Evolutionary conservation across 2,113 vertebrate genomes (phyloP), one percentile per base, ranked within the genome.

Genomic region (Barbus barbus): DNA sequence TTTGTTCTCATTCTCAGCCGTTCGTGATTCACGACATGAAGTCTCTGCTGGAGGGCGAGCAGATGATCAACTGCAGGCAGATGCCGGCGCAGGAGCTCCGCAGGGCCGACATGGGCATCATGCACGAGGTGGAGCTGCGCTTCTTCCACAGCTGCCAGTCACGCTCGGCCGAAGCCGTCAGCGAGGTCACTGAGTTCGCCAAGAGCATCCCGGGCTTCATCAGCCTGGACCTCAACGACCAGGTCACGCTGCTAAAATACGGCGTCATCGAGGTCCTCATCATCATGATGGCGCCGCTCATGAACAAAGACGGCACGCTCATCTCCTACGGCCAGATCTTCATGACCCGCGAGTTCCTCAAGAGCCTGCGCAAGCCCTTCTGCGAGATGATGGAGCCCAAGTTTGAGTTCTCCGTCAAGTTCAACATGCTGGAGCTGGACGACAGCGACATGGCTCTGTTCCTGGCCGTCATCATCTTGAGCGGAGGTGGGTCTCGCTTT

Each of bases 1-100:
- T 36, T n/a, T 73, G 31, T 65, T 9, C 20, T 61, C 11, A 72
- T 13, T 20, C 61, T 1, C 78, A 99, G 98, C 98, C 98, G 0
- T 98, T 99, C 77, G 96, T 99, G 85, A 98, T 99, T 91, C 97
- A 99, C 33, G 98, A 99, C 90, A 97, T 99, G 97, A 97, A 98
- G 92, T 98, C 98, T 88, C 88, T 99, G 71, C 95, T 95, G 93
- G 97, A 98, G 90, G 98, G 97, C 36, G 96, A 99, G 88, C 97
- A 98, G 86, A 96, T 98, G 78, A 97, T 99, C 90, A 97, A 97
- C 86, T 96, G 94, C 89, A 95, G 93, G 78, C 96, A 97, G 38
- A 93, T 95, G 1, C 96, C 96, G 0, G 88, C 93, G 18, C 91
- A 92, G 60, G 86, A 90, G 74, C 96, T 4, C 84, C 94, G 95